These are phyloP conservation scores for Coenonympha glycerion DNA, from an alignment of 2,888 invertebrate genomes.

Conservation along the genomic window DNA sequence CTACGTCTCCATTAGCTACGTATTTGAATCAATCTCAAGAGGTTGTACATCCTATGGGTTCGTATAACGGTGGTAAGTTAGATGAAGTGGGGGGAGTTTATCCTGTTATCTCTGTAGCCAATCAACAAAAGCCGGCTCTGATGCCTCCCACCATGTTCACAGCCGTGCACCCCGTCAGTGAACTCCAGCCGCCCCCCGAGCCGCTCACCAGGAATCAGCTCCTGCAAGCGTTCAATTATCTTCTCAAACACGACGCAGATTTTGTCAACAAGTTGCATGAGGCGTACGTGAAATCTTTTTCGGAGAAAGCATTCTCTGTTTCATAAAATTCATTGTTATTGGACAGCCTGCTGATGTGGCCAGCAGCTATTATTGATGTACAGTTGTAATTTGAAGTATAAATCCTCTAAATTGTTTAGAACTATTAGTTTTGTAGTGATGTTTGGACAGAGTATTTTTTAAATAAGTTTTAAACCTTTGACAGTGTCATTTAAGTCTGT, in stretches of 20 bases:
- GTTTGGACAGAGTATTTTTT: conserved; percentile 66
- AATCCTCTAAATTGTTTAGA: conserved; percentile 52
- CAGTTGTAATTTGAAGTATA: conserved; percentile 68
- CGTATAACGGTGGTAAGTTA: conserved; percentile 53
- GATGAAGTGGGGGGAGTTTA: conserved; percentile 52
- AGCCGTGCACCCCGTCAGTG: conserved; percentile 71
- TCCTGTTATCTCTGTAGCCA: conserved; percentile 51
- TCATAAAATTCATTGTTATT: conserved; percentile 57
- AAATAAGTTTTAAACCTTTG: conserved; percentile 72
- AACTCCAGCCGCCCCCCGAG: conserved; percentile 73
- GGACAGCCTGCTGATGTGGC: conserved; percentile 44
- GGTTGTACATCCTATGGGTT: conserved; percentile 50
- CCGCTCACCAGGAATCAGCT: conserved; percentile 92
- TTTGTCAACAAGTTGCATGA: conserved; percentile 93
- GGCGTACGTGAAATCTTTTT: conserved; percentile 91
- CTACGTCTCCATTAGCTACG: conserved; percentile 74
- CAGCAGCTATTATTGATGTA: conserved; percentile 57
- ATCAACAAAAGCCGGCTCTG: conserved; percentile 81
- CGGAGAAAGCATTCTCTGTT: conserved; percentile 76
- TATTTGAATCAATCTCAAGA: conserved; percentile 72
- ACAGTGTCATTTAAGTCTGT: conserved; percentile 60
- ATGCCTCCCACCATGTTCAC: conserved; percentile 93
- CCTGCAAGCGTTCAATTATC: conserved; percentile 90
- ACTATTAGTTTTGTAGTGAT: conserved; percentile 29
- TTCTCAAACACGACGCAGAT: conserved; percentile 89